phyloP scores from a whole-genome alignment of 23 tunicate genomes.

The Clavelina lepadiformis region DNA sequence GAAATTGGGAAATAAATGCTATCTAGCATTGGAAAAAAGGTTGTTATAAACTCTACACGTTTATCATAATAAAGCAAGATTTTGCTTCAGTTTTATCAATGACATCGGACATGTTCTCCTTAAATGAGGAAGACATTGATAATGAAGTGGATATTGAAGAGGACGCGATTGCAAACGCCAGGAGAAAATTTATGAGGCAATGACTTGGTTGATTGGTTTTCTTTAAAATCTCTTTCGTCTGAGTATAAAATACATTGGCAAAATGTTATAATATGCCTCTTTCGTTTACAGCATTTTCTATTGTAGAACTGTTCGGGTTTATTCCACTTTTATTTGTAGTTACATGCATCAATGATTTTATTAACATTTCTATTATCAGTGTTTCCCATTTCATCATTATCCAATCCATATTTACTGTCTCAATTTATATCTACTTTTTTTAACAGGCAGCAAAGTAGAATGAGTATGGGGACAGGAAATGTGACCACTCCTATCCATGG shows the following conservation, averaged over 20 bases:
- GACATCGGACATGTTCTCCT: constrained; percentile 6
- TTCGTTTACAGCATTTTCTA: too few relatives aligned
- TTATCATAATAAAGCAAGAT: neutral
- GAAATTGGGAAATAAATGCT: too few relatives aligned
- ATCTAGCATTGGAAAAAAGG: neutral
- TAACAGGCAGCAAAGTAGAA: neutral
- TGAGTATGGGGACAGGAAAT: too few relatives aligned
- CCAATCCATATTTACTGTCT: too few relatives aligned
- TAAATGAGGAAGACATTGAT: constrained; percentile 14
- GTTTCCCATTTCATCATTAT: too few relatives aligned
- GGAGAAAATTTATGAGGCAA: constrained; percentile 25
- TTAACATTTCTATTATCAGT: too few relatives aligned
- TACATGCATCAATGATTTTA: too few relatives aligned
- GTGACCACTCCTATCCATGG: neutral
- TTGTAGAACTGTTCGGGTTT: too few relatives aligned
- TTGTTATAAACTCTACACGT: neutral
- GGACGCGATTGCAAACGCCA: constrained; percentile 5
- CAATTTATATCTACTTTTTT: too few relatives aligned
- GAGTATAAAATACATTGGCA: neutral
- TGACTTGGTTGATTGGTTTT: too few relatives aligned
- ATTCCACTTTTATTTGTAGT: too few relatives aligned
- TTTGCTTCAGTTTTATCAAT: neutral
- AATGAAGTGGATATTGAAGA: constrained; percentile 2
- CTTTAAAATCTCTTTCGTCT: too few relatives aligned
- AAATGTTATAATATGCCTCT: neutral